A percentile compares a stretch with the other conserved stretches of the same genome.
phyloP scores from a whole-genome alignment of 2,113 vertebrate genomes.

The Anhinga rufa region DNA sequence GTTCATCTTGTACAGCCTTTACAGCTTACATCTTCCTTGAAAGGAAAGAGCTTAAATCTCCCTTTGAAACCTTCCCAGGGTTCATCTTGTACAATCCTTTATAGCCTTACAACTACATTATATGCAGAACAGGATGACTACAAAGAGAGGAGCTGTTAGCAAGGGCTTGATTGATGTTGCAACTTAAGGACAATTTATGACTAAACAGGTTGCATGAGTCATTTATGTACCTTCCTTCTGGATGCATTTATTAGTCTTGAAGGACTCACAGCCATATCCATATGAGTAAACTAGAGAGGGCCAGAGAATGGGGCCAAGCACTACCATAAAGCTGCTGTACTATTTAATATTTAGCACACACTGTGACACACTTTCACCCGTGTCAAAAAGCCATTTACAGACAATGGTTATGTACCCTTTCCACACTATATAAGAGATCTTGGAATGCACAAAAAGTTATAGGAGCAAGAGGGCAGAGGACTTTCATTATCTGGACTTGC shows the following conservation, averaged over 20 bases:
- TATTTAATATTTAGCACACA: neutral
- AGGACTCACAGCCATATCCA: neutral
- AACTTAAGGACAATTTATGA: neutral
- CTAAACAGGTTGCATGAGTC: neutral
- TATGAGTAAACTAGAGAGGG: neutral
- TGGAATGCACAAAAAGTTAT: neutral
- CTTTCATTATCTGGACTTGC: neutral
- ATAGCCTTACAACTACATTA: neutral
- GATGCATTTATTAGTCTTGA: neutral
- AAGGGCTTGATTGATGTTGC: neutral
- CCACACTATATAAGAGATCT: neutral
- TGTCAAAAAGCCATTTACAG: neutral
- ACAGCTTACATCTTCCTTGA: too few species aligned
- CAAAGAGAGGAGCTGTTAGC: neutral
- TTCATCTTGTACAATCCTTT: neutral
- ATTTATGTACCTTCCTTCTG: neutral
- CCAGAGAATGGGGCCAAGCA: neutral
- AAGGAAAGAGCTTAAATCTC: too few species aligned
- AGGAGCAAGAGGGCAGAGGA: neutral
- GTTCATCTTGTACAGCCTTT: neutral
- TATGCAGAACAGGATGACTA: neutral
- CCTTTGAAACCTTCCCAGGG: neutral
- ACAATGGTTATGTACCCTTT: neutral
- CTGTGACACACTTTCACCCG: neutral
- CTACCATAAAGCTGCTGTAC: neutral